These are phyloP conservation scores for Paralichthys olivaceus DNA, from an alignment of 2,113 vertebrate genomes.

Conservation along the genomic window DNA sequence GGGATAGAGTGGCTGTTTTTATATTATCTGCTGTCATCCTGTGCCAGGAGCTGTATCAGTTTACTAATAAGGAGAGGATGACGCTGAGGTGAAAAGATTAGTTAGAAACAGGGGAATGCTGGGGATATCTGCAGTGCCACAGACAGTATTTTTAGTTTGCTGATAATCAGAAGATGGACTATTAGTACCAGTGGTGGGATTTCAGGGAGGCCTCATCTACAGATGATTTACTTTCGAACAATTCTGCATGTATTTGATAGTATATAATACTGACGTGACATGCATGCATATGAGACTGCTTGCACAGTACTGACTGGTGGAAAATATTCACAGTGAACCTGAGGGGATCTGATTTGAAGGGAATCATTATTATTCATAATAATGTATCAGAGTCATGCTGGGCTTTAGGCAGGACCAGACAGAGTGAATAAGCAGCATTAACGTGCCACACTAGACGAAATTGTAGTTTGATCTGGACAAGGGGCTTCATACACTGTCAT, in stretches of 20 bases:
- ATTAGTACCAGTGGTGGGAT: no score
- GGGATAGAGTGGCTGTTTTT: not conserved
- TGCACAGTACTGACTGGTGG: constrained; percentile 4
- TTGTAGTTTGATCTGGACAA: not conserved
- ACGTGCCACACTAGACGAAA: not conserved
- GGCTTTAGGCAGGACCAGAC: not conserved
- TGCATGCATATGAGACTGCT: not conserved
- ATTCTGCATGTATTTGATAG: not conserved
- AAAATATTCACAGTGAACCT: not conserved
- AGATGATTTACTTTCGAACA: not conserved
- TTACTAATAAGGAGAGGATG: not conserved
- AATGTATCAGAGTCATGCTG: not conserved
- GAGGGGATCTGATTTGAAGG: not conserved
- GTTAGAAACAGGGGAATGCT: no score
- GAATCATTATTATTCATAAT: constrained; percentile 9
- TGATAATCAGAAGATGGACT: not conserved
- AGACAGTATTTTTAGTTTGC: not conserved
- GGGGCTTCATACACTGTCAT: not conserved
- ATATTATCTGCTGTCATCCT: not conserved
- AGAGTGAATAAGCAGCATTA: constrained; percentile 9
- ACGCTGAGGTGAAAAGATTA: not conserved
- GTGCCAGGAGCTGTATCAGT: not conserved
- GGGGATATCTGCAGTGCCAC: not conserved
- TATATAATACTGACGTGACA: not conserved
- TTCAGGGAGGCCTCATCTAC: not conserved